A percentile compares a stretch with the other conserved stretches of the same genome.
Evolutionary conservation across 2,888 invertebrate species (phyloP).

Genomic region (Dascillus cervinus): DNA sequence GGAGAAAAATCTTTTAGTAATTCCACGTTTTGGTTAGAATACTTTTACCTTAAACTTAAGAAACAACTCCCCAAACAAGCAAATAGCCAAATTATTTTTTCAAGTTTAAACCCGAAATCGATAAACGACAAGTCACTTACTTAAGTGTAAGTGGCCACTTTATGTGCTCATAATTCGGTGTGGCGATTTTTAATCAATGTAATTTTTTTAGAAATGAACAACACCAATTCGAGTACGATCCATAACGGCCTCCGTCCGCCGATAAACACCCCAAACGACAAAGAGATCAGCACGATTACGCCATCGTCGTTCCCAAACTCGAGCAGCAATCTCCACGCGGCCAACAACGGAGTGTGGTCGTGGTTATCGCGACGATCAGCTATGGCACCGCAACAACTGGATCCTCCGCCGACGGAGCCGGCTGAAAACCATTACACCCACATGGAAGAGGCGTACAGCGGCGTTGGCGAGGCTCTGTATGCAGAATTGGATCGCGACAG

Average conservation of each 20-base stretch:
- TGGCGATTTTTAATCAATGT: no score
- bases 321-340: constrained; percentile 15
- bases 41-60: no score
- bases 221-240: background rate
- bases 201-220: no score
- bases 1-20: no score
- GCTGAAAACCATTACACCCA: constrained; percentile 67
- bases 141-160: no score
- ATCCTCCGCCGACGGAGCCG: constrained; percentile 45
- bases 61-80: no score
- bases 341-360: constrained; percentile 37
- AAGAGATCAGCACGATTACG: constrained; percentile 30
- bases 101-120: no score
- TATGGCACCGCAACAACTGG: constrained; percentile 40
- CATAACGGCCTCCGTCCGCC: constrained; percentile 26
- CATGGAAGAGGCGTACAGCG: constrained; percentile 56
- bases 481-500: constrained; percentile 60
- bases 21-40: no score
- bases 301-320: constrained; percentile 26
- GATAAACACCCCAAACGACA: constrained; percentile 34
- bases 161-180: no score
- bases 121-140: no score
- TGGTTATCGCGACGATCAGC: constrained; percentile 34
- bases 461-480: constrained; percentile 56
- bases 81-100: no score